Conservation (phyloP, 1,140 invertebrate genomes). For the Coenobita brevimanus region DNA sequence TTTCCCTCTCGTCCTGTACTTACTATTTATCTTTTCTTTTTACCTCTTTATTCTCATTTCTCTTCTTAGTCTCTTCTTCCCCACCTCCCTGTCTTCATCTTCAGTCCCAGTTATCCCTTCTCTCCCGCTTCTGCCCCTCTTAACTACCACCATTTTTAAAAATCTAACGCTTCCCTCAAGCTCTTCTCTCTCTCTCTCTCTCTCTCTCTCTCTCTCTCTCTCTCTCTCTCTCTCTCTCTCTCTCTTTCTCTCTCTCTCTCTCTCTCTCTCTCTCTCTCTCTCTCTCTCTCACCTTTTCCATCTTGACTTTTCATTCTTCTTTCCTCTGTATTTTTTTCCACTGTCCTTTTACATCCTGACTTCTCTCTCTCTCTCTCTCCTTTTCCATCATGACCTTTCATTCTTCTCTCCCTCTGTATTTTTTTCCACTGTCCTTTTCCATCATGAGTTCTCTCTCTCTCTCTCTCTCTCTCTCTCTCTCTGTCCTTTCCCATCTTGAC, state of each 20-base stretch:
- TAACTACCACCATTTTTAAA: neutral
- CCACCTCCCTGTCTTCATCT: neutral
- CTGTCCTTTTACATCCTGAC: neutral
- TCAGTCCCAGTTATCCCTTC: too few species aligned
- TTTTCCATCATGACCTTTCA: too few species aligned
- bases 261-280: neutral
- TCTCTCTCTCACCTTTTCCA: too few species aligned
- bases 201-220: neutral
- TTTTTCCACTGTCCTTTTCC: too few species aligned
- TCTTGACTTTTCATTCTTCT: too few species aligned
- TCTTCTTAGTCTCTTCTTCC: neutral
- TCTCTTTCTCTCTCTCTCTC: too few species aligned
- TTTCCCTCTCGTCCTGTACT: neutral
- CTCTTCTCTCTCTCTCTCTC: neutral
- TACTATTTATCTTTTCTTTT: neutral
- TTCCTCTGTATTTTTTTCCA: neutral
- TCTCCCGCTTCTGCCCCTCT: neutral
- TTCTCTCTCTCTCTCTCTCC: too few species aligned
- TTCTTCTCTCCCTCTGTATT: too few species aligned
- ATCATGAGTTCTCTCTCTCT: conserved; percentile 6
- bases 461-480: conserved; percentile 11
- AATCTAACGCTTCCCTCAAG: too few species aligned
- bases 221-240: neutral
- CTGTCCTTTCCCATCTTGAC: too few species aligned
- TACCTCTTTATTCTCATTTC: neutral